Conservation (phyloP, 2,113 vertebrate genomes). For the Malurus melanocephalus region DNA sequence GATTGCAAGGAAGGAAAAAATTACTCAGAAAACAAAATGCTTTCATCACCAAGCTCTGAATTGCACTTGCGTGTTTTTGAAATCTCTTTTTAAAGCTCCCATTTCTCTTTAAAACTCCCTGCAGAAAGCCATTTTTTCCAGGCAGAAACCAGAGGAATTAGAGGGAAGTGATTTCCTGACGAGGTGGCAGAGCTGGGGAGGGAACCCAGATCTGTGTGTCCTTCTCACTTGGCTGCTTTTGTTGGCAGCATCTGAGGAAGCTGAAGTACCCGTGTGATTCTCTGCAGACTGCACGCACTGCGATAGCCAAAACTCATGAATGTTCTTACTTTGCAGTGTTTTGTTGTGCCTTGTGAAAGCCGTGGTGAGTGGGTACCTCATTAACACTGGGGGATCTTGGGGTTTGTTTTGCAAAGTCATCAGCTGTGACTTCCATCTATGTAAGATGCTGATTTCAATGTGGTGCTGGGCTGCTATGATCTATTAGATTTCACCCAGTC, state of each 20-base stretch:
- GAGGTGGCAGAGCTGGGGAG: neutral
- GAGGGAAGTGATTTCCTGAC: neutral
- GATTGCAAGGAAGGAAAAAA: neutral
- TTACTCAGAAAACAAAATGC: neutral
- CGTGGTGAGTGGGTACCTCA: neutral
- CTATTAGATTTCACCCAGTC: neutral
- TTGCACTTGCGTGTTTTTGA: neutral
- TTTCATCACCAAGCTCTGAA: neutral
- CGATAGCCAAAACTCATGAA: neutral
- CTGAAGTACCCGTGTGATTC: neutral
- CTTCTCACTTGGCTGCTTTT: constrained; percentile 46
- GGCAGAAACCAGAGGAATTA: neutral
- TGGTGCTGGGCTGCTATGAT: neutral
- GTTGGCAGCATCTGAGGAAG: constrained; percentile 23
- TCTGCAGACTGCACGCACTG: neutral
- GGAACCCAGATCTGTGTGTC: constrained; percentile 11
- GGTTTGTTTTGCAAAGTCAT: neutral
- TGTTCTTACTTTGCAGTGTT: neutral
- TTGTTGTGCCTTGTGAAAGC: neutral
- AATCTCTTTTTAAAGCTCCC: neutral
- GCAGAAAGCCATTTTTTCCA: neutral
- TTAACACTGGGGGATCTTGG: neutral
- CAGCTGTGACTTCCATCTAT: neutral
- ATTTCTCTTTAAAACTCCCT: neutral
- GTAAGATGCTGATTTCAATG: neutral